Conservation (phyloP, 2,888 invertebrate genomes). For the Scaptomyza cyrtandrae region DNA sequence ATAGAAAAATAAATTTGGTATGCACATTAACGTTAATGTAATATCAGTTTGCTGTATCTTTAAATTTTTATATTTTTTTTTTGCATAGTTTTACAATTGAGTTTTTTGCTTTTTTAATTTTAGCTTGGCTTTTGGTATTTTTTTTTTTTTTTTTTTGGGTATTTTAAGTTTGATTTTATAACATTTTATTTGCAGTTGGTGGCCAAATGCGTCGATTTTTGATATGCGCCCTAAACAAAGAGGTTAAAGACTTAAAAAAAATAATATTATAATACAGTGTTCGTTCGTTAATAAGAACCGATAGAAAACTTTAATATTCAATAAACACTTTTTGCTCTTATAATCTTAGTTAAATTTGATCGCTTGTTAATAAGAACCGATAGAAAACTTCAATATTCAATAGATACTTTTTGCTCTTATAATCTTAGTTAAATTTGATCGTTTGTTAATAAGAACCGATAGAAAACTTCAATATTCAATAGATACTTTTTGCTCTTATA, state of each 20-base stretch:
- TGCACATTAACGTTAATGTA: slow-evolving; percentile 49
- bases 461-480: not conserved
- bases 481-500: too few species aligned
- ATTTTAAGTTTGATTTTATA: slow-evolving; percentile 30
- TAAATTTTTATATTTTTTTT: not conserved
- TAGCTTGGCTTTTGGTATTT: slow-evolving; percentile 60
- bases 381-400: not conserved
- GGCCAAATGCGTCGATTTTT: slow-evolving; percentile 77
- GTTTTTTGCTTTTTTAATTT: slow-evolving; percentile 48
- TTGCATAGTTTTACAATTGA: slow-evolving; percentile 41
- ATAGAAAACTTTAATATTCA: not conserved
- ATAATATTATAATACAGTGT: not conserved
- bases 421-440: not conserved
- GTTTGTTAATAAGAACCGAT: slow-evolving; percentile 1
- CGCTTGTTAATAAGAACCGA: not conserved
- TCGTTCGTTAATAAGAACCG: slow-evolving; percentile 3
- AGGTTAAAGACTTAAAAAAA: slow-evolving; percentile 4
- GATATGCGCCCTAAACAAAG: slow-evolving; percentile 16
- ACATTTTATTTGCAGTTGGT: slow-evolving; percentile 51
- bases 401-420: too few species aligned
- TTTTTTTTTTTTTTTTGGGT: not conserved
- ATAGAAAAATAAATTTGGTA: slow-evolving; percentile 61
- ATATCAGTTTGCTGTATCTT: slow-evolving; percentile 41
- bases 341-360: not conserved
- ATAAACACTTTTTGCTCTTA: too few species aligned